phyloP scores from a whole-genome alignment of 1,140 invertebrate genomes.

The Teleogryllus occipitalis region DNA sequence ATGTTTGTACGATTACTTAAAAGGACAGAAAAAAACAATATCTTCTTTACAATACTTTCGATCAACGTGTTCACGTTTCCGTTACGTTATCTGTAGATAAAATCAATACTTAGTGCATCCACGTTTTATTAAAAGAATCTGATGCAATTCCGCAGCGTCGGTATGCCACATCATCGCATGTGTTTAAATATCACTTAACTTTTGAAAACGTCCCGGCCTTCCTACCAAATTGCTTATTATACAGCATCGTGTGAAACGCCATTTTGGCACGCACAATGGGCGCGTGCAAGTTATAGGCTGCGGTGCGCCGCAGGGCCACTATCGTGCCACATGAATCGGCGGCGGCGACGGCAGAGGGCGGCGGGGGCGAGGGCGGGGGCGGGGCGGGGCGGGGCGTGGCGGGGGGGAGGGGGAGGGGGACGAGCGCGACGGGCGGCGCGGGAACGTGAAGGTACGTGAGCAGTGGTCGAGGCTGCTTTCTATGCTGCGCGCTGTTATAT shows the following conservation, averaged over 20 bases:
- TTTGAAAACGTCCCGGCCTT: neutral
- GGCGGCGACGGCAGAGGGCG: neutral
- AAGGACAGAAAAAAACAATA: no score
- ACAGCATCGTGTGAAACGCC: neutral
- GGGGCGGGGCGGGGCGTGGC: no score
- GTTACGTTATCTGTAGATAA: no score
- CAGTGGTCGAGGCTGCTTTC: no score
- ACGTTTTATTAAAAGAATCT: neutral
- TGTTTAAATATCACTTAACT: slow-evolving; percentile 2
- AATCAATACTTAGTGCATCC: neutral
- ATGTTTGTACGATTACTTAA: no score
- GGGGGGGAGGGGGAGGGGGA: no score
- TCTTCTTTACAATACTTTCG: no score
- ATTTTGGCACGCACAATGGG: slow-evolving; percentile 3
- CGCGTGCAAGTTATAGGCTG: neutral
- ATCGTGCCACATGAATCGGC: neutral
- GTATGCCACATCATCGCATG: neutral
- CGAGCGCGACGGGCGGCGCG: no score
- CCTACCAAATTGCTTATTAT: slow-evolving; percentile 5
- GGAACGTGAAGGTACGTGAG: no score
- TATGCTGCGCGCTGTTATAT: no score
- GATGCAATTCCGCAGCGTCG: neutral
- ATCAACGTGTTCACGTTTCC: no score
- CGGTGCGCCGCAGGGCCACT: neutral
- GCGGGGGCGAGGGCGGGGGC: no score